Conservation (phyloP, 2,888 invertebrate genomes). For the Rambutsinella grinnellia region DNA sequence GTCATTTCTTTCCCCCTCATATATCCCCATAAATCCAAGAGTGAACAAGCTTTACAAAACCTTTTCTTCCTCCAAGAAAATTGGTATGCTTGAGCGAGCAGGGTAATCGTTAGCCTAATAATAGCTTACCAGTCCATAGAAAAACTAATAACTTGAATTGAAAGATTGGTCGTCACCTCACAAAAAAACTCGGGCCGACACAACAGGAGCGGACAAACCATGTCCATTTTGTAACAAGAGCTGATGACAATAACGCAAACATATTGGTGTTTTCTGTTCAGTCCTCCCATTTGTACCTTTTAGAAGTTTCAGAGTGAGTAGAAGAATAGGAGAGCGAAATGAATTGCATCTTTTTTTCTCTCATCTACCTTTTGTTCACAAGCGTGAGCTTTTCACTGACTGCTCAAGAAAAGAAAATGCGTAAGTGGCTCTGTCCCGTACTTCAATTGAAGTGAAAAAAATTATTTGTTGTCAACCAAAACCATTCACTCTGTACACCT, state of each 20-base stretch:
- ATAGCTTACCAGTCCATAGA: not conserved
- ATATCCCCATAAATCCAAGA: too few relatives aligned
- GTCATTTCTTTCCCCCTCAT: too few relatives aligned
- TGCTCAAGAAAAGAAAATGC: slow-evolving; percentile 12
- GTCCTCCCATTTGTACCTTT: slow-evolving; percentile 20
- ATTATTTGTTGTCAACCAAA: slow-evolving; percentile 11
- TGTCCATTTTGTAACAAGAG: slow-evolving; percentile 1
- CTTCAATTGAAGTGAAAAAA: slow-evolving; percentile 13
- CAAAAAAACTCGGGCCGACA: not conserved
- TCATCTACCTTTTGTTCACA: not conserved
- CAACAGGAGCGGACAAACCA: too few relatives aligned
- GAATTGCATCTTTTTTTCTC: slow-evolving; percentile 9
- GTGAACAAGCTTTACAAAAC: not conserved
- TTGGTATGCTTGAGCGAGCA: slow-evolving; percentile 15
- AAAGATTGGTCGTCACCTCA: not conserved
- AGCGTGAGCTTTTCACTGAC: not conserved
- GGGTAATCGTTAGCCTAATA: slow-evolving; percentile 27
- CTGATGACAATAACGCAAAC: not conserved
- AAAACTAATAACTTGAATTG: slow-evolving; percentile 9
- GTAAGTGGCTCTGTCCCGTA: not conserved
- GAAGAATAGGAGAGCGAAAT: not conserved
- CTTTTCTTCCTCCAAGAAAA: slow-evolving; percentile 2
- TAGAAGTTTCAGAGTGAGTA: not conserved
- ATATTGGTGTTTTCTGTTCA: not conserved
- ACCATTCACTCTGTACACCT: not conserved